Evolutionary conservation across 2,797 vertebrate species (phyloP).

Genomic region (Phoxinus dragarum): DNA sequence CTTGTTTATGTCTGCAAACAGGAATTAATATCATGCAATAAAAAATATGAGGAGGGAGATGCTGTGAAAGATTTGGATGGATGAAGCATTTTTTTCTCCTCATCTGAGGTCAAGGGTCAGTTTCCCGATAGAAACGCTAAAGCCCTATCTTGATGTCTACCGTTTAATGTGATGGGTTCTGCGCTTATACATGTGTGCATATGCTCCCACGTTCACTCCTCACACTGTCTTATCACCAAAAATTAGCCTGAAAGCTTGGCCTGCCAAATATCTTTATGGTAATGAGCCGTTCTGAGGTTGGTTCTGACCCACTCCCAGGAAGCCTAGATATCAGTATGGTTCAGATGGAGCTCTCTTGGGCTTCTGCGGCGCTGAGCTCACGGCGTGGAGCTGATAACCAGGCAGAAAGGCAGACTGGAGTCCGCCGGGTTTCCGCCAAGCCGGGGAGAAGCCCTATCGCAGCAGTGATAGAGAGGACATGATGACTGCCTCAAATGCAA

Average conservation of each 20-base stretch:
- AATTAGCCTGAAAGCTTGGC: slow-evolving; percentile 13
- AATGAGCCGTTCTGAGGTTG: slow-evolving; percentile 28
- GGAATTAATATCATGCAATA: slow-evolving; percentile 54
- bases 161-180: slow-evolving; percentile 5
- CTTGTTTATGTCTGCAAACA: slow-evolving; percentile 56
- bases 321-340: slow-evolving; percentile 82
- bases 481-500: slow-evolving; percentile 82
- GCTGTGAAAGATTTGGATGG: slow-evolving; percentile 22
- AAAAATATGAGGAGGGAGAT: slow-evolving; percentile 11
- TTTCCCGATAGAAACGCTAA: background rate
- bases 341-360: slow-evolving; percentile 79
- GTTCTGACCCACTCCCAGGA: slow-evolving; percentile 75
- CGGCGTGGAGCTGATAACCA: slow-evolving; percentile 73
- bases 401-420: slow-evolving; percentile 34
- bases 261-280: slow-evolving; percentile 34
- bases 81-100: slow-evolving; percentile 42
- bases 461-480: slow-evolving; percentile 82
- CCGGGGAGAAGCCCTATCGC: slow-evolving; percentile 79
- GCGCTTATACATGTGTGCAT: background rate
- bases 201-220: slow-evolving; percentile 19
- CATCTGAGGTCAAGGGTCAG: background rate
- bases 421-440: slow-evolving; percentile 26
- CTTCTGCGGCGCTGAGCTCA: slow-evolving; percentile 85
- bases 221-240: slow-evolving; percentile 38
- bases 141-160: slow-evolving; percentile 5